phyloP scores from a whole-genome alignment of 2,888 invertebrate species.

The Gymnocheta viridis region DNA sequence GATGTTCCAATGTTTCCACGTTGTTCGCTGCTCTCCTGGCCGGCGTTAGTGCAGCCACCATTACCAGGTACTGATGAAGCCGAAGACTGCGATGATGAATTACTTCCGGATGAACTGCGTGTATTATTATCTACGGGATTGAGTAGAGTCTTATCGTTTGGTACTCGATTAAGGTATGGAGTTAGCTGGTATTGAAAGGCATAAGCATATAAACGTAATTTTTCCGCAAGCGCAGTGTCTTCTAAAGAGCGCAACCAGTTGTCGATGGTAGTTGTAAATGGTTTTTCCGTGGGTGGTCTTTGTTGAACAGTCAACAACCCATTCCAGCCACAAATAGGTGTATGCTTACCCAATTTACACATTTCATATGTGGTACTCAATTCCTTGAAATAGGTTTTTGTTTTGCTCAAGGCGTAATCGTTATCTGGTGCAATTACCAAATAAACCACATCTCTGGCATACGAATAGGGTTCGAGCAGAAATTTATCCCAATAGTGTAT shows the following conservation, averaged over 20 bases:
- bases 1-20: constrained; percentile 62
- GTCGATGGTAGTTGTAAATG: constrained; percentile 84
- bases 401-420: constrained; percentile 89
- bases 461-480: constrained; percentile 98
- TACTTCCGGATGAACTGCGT: constrained; percentile 29
- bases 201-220: constrained; percentile 93
- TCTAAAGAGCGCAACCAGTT: constrained; percentile 95
- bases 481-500: constrained; percentile 98
- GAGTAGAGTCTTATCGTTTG: constrained; percentile 88
- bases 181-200: constrained; percentile 89
- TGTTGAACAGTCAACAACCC: constrained; percentile 93
- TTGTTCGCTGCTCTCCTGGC: constrained; percentile 50
- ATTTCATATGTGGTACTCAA: constrained; percentile 96
- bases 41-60: constrained; percentile 18
- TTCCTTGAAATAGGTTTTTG: constrained; percentile 95
- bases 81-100: constrained; percentile 69
- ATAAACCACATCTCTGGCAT: constrained; percentile 96
- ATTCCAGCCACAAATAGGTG: constrained; percentile 92
- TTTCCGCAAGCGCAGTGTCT: constrained; percentile 90
- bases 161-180: constrained; percentile 88
- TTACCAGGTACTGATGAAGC: constrained; percentile 62
- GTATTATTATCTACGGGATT: constrained; percentile 84
- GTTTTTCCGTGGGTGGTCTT: constrained; percentile 66
- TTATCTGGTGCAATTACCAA: constrained; percentile 97
- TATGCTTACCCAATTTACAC: constrained; percentile 95